Conservation (phyloP, 2,113 vertebrate species). For the Solea solea region DNA sequence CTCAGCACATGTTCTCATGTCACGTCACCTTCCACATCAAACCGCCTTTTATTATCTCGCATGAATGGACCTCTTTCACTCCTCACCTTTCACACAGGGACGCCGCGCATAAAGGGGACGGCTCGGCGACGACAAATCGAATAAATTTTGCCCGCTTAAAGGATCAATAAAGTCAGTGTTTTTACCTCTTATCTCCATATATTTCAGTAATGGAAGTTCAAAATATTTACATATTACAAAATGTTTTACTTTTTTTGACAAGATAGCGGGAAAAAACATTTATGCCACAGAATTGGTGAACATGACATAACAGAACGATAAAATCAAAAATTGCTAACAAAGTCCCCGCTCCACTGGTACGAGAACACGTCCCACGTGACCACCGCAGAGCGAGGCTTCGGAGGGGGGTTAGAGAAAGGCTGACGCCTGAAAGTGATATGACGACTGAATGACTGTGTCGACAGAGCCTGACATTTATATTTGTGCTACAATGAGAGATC, state of each 20-base stretch:
- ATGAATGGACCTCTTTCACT: constrained; percentile 46
- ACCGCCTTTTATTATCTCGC: neutral
- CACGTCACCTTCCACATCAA: constrained; percentile 27
- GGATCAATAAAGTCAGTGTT: no score
- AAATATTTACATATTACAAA: no score
- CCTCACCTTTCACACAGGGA: neutral
- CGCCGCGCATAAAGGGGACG: neutral
- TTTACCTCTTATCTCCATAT: no score
- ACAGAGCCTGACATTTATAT: constrained; percentile 71
- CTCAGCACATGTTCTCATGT: constrained; percentile 28
- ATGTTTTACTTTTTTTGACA: no score
- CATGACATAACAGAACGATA: no score
- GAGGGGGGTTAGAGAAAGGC: constrained; percentile 31
- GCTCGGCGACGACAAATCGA: constrained; percentile 12
- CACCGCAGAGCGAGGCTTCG: constrained; percentile 45
- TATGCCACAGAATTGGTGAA: no score
- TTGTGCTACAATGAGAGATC: constrained; percentile 73
- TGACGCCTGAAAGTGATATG: constrained; percentile 42
- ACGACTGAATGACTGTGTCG: constrained; percentile 63
- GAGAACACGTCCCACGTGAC: constrained; percentile 53
- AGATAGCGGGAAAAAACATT: no score
- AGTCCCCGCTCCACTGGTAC: no score
- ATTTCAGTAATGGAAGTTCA: no score
- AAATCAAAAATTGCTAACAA: no score
- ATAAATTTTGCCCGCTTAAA: neutral